Conservation (phyloP, 2,797 vertebrate genomes). For the Aythya fuligula region DNA sequence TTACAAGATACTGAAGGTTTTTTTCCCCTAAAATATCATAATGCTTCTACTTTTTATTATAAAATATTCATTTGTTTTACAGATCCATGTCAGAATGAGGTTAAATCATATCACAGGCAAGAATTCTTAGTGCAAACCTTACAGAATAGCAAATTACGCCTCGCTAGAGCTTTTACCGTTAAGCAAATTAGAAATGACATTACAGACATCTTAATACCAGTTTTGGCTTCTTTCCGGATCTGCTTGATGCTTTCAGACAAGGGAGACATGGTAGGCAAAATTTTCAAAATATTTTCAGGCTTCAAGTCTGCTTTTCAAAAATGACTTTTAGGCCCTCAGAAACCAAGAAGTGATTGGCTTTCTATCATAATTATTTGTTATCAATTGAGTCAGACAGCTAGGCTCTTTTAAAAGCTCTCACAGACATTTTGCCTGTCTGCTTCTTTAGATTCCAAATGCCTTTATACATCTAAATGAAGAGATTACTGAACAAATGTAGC, state of each 20-base stretch:
- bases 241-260: not conserved
- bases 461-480: not conserved
- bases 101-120: not conserved
- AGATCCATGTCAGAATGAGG: slow-evolving; percentile 19
- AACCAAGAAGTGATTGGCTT: not conserved
- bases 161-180: not conserved
- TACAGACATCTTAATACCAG: not conserved
- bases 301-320: not conserved
- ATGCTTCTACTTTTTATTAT: not conserved
- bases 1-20: accelerated
- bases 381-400: not conserved
- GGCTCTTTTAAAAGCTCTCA: not conserved
- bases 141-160: not conserved
- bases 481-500: not conserved
- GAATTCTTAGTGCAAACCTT: not conserved
- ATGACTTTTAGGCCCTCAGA: not conserved
- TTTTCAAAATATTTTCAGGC: not conserved
- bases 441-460: not conserved
- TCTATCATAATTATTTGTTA: not conserved
- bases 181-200: slow-evolving; percentile 2
- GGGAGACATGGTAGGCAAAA: not conserved
- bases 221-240: not conserved
- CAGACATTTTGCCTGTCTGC: not conserved
- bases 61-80: slow-evolving; percentile 31
- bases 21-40: accelerated